These are phyloP conservation scores for Ceryle rudis DNA, from an alignment of 2,797 vertebrate species.

Conservation along the genomic window DNA sequence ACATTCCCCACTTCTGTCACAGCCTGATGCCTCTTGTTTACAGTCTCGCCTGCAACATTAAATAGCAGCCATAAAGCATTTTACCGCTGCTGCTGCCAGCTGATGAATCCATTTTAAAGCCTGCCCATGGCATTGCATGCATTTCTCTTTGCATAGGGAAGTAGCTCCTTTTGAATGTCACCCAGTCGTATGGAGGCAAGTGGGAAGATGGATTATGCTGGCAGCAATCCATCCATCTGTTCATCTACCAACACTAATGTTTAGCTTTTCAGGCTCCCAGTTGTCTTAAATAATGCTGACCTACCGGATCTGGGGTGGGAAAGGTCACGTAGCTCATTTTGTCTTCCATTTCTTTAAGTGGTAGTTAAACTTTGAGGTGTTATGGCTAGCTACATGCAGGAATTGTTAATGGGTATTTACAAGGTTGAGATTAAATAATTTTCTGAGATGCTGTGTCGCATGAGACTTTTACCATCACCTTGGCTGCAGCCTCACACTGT, in stretches of 20 bases:
- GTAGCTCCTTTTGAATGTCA: slow-evolving; percentile 66
- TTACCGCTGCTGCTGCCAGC: slow-evolving; percentile 2
- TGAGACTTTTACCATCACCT: neutral
- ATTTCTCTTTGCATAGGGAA: slow-evolving; percentile 32
- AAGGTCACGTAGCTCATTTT: slow-evolving; percentile 63
- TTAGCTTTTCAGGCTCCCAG: slow-evolving; percentile 50
- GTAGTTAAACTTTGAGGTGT: slow-evolving; percentile 60
- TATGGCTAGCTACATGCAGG: neutral
- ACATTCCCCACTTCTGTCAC: neutral
- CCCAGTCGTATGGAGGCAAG: slow-evolving; percentile 28
- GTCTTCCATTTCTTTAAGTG: slow-evolving; percentile 43
- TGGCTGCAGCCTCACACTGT: neutral
- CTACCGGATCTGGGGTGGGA: slow-evolving; percentile 59
- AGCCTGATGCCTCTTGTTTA: slow-evolving; percentile 7
- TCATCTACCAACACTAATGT: slow-evolving; percentile 67
- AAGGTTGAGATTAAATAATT: neutral
- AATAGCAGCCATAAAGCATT: slow-evolving; percentile 32
- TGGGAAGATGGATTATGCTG: slow-evolving; percentile 63
- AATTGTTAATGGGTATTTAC: neutral
- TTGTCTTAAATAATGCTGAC: slow-evolving; percentile 73
- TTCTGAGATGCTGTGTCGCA: neutral
- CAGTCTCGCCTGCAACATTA: neutral
- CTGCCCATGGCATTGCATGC: neutral
- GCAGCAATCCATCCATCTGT: slow-evolving; percentile 66
- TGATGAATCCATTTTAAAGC: slow-evolving; percentile 44